Base-by-base conservation (phyloP, 2,888 invertebrate species). In the Torymus tubicola region DNA sequence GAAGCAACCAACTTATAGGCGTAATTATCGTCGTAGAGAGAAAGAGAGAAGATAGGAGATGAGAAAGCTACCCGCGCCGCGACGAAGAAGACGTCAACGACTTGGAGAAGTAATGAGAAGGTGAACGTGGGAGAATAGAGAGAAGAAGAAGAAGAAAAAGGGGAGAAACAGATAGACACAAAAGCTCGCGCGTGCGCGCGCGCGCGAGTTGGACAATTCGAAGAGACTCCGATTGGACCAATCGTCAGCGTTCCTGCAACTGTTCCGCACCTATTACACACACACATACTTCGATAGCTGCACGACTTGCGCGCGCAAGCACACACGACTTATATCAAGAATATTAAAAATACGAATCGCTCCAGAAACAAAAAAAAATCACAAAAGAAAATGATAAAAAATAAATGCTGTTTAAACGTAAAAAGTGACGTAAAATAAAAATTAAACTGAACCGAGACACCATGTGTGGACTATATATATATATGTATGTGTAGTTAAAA, bases 201-300 rank as follows among this genome's bases (percentile, higher is more conserved):
- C 21, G 21, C 21, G 21, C 21, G 21, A 21, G 21, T 21, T 21
- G 21, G 21, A 21, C 21, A 21, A 21, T 52, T 42, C 16, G 42
- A 74, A 74, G 77, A 81, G 76, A 82, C 76, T 77, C 65, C 76
- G 73, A 79, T 74, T 77, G 82, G 82, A 82, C 80, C 82, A 82
- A 82, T 78, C 75, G 80, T 73, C 82, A 82, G 79, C 77, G 82
- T 80, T 76, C 76, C 81, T 76, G n/a, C 76, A 76, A 76, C 53
- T 68, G 61, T 82, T 79, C 55, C 73, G 72, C 79, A 76, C 76
- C 24, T 78, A 18, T 69, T n/a, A n/a, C n/a, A n/a, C n/a, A 42
- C 42, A 55, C 65, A 67, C 67, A 57, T 64, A 42, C 61, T 74
- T 69, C 64, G 74, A 74, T 74, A 69, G 72, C 61, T 74, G 69